A percentile compares a stretch with the other conserved stretches of the same genome.
Evolutionary conservation across 2,888 invertebrate genomes (phyloP).

Genomic region (Meloe dianella): DNA sequence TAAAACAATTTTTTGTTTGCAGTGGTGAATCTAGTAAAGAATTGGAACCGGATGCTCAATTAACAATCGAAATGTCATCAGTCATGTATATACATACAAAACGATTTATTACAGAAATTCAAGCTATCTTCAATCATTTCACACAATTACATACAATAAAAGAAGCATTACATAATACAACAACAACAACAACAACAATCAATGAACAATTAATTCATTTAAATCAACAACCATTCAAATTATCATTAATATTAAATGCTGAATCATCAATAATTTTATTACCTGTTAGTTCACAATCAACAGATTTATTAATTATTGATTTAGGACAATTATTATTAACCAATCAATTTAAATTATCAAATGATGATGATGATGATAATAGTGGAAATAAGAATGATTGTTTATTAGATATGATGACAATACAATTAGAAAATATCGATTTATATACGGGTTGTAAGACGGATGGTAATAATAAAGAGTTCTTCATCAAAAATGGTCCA

Average conservation of each 20-base stretch:
- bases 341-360: conserved; percentile 76
- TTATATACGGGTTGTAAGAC: conserved; percentile 68
- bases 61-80: conserved; percentile 85
- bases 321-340: conserved; percentile 78
- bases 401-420: conserved; percentile 75
- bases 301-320: conserved; percentile 79
- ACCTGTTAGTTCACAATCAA: conserved; percentile 82
- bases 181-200: conserved; percentile 47
- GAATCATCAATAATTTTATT: conserved; percentile 84
- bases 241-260: conserved; percentile 70
- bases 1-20: conserved; percentile 27
- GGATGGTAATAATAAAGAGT: conserved; percentile 35
- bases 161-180: conserved; percentile 67
- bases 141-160: conserved; percentile 82
- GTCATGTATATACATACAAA: conserved; percentile 94
- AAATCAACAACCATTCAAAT: conserved; percentile 56
- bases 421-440: conserved; percentile 78
- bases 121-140: conserved; percentile 86
- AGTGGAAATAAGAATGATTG: conserved; percentile 57
- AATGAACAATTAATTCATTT: neutral
- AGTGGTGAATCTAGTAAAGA: conserved; percentile 65
- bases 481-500: conserved; percentile 65
- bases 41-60: conserved; percentile 69
- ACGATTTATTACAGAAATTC: conserved; percentile 86
- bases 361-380: conserved; percentile 62